Evolutionary conservation across 37 sponge, comb jelly and placozoan genomes (phyloP).

Genomic region (Cliona cf. orientalis): DNA sequence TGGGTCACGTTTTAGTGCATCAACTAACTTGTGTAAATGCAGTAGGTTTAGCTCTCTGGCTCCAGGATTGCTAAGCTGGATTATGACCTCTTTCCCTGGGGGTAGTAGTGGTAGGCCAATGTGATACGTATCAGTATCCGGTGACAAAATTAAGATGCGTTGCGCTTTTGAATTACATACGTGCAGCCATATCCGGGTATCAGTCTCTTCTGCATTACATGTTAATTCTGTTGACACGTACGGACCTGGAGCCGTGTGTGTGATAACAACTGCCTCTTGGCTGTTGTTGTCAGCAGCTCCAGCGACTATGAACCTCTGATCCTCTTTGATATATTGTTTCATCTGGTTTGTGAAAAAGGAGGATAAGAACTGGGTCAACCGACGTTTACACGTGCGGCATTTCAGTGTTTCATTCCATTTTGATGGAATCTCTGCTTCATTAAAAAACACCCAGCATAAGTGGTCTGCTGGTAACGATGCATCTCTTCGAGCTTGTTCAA

Average conservation of each 20-base stretch:
- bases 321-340: neutral
- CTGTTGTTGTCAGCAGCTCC: neutral
- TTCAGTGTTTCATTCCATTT: conserved; percentile 21
- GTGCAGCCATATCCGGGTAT: conserved; percentile 12
- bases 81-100: neutral
- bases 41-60: neutral
- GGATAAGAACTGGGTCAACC: neutral
- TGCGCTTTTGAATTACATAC: neutral
- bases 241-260: too few species aligned
- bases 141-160: neutral
- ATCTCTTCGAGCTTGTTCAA: conserved; percentile 6
- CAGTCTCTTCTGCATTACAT: conserved; percentile 26
- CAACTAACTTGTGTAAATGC: neutral
- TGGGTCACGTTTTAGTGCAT: conserved; percentile 1
- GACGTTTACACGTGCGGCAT: conserved; percentile 22
- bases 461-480: neutral
- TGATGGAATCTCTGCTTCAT: neutral
- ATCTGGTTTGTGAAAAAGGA: neutral
- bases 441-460: neutral
- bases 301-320: neutral
- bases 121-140: conserved; percentile 20
- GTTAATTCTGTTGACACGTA: too few species aligned
- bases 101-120: neutral
- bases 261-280: too few species aligned
- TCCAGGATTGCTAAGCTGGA: neutral